Conservation (phyloP, 1,140 invertebrate genomes). For the Hormaphis cornu region DNA sequence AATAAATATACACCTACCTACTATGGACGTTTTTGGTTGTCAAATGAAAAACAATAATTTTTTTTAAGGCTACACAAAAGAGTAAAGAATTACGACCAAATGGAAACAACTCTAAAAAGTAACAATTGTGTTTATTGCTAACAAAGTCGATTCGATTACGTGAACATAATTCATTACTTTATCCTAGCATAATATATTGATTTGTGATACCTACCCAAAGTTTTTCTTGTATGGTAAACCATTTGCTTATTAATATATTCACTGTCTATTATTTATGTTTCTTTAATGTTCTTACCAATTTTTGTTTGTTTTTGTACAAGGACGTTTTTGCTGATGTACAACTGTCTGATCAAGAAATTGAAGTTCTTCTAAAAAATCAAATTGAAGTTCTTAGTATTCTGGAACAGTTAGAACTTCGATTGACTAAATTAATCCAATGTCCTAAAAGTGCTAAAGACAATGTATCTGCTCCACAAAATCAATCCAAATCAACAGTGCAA, state of each 20-base stretch:
- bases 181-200: no score
- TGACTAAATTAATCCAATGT: constrained; percentile 32
- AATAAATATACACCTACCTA: no score
- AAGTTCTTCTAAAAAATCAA: constrained; percentile 33
- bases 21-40: no score
- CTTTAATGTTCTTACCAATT: neutral
- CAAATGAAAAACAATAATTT: neutral
- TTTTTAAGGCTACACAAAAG: neutral
- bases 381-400: constrained; percentile 35
- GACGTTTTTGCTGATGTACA: neutral
- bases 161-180: no score
- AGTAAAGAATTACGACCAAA: neutral
- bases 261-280: neutral
- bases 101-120: neutral
- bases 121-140: no score
- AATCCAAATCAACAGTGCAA: neutral
- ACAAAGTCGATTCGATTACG: no score
- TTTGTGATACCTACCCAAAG: no score
- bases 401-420: constrained; percentile 33
- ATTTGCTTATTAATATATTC: neutral
- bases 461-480: neutral
- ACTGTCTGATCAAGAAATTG: constrained; percentile 31
- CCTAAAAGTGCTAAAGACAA: neutral
- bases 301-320: neutral
- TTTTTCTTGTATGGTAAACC: neutral